Evolutionary conservation across 1,140 invertebrate genomes (phyloP), one percentile per base, ranked within the genome.

Genomic region (Drosophila subpulchrella): DNA sequence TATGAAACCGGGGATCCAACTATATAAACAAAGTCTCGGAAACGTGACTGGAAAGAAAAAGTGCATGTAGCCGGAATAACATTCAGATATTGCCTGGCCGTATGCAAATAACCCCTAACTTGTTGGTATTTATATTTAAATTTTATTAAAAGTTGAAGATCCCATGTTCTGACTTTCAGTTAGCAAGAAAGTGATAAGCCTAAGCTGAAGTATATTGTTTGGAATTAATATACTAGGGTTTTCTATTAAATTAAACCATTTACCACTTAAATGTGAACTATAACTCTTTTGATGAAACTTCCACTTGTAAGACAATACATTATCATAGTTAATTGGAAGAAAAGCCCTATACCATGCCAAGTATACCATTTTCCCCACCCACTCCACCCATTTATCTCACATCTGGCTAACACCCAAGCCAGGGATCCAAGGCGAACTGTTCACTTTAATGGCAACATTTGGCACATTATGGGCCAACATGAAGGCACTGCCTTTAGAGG

Each of bases 361-460:
- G 11, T 30, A 15, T 0, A 24, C 10, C 36, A 27, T 20, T n/a
- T 32, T 30, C 17, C 17, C 7, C 36, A 36, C 13, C 58, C 7
- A 50, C 10, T 39, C 20, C 15, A 4, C 17, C 8, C 38, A 32
- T 44, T 44, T 42, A 10, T 30, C 63, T 32, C 62, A 20, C 63
- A 34, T 59, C 42, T 36, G 56, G 56, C 32, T 32, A 12, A 15
- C 32, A 44, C 44, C 38, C 30, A 7, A 15, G 17, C n/a, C 13
- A 3, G 15, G 15, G 30, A 34, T 51, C 41, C 42, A 34, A 4
- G 47, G 50, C 36, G 42, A 66, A 66, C 59, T 75, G 71, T 41
- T 67, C 71, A 59, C 24, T 61, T 75, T 82, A 88, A 86, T 72
- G 83, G 65, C 59, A 74, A 79, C 83, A 88, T 78, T 83, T 83